Base-by-base conservation (phyloP, 2,888 invertebrate genomes). In the Platycheirus rosarum region DNA sequence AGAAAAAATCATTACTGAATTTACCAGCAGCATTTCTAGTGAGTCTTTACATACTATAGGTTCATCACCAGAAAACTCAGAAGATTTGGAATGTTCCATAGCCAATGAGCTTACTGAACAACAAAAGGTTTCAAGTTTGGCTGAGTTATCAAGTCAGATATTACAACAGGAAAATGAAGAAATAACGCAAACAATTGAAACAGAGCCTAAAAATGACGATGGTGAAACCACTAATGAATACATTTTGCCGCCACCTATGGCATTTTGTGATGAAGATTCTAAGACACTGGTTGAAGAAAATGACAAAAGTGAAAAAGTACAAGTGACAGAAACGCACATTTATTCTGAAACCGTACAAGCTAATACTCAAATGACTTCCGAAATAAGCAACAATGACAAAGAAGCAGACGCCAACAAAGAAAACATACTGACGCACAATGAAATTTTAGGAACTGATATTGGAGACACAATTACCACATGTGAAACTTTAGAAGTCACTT, bases 11-110 rank as follows among this genome's bases (percentile, higher is more conserved):
- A 26, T 57, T 23, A 29, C 55, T 8, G 48, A 20, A 5, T 32
- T 51, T 16, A 51, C 68, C 23, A 49, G 29, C 2, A 80, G 70
- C n/a, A 66, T 80, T 20, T 71, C 80, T 2, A 62, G 57, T 37
- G 80, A 76, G 55, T 80, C 80, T 4, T 14, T 75, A 0, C 65
- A 70, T 5, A 76, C 76, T 1, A 32, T 76, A n/a, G 76, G 70
- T 16, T 37, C 60, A 0, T 62, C 70, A 8, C 26, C 76, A 7
- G 66, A 71, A 23, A 44, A 29, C 11, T 65, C 75, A 4, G 70
- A 79, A 0, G 46, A 57, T 16, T 48, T 44, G 9, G 80, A 75
- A 13, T 1, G n/a, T 14, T 14, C 37, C 26, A 18, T 37, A 35
- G 44, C 32, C 0, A 16, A 35, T 1, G 9, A 8, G 8, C 11